Base-by-base conservation (phyloP, 1,140 invertebrate genomes). In the Caenorhabditis tropicalis region DNA sequence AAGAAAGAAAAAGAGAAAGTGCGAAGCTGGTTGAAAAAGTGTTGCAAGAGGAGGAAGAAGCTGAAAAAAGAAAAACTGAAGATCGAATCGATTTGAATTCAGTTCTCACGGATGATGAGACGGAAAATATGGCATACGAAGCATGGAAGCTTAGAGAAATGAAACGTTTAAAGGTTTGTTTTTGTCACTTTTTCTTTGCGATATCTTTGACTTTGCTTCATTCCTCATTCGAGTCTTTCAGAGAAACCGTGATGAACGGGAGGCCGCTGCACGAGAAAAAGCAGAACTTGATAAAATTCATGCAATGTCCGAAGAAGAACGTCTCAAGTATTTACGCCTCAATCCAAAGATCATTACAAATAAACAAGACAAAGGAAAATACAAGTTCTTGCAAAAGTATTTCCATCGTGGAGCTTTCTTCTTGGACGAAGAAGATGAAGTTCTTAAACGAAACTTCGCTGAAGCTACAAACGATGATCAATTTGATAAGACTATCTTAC, bases 331-430 rank as follows among this genome's bases (percentile, higher is more conserved):
- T 91, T 92, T 95, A 21, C 94, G 96, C 79, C 92, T 95, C n/a
- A 99, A 99, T 93, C 97, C 97, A 0, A 98, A 97, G 92, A 84
- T 94, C 15, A 93, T 99, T 39, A 97, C 96, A 1, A 99, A 99
- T 92, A 97, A 88, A 79, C 86, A 87, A 79, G 79, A 89, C 1
- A 99, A 99, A 93, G 98, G 98, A 82, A 99, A 99, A 93, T 99
- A 99, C 93, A 99, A 99, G 91, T 99, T 99, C 92, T 92, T 99
- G 85, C 98, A 99, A 92, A 99, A 99, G 91, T 99, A 99, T 92
- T 99, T 98, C 91, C 98, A 99, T 93, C 94, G 98, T 89, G 98
- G 98, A 92, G 97, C 96, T 0, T 99, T 99, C 93, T 99, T 96
- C 91, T 93, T 99, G 93, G 96, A 98, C 90, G 94, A 95, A 89